Conservation (phyloP, 2,113 vertebrate genomes). For the Xiphophorus hellerii region DNA sequence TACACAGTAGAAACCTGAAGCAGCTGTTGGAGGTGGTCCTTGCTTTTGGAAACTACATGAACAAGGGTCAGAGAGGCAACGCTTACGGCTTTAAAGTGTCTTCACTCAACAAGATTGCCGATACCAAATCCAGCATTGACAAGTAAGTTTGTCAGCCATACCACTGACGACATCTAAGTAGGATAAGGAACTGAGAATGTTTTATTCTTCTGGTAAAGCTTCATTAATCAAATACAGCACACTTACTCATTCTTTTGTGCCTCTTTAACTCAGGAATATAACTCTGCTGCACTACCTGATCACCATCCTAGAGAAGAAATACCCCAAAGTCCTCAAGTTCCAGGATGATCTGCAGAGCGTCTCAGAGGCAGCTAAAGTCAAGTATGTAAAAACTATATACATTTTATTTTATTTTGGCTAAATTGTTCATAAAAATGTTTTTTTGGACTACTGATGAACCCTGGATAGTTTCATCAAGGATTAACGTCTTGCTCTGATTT, state of each 20-base stretch:
- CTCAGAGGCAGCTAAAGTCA: slow-evolving; percentile 95
- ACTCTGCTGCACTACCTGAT: slow-evolving; percentile 99
- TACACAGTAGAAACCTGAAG: slow-evolving; percentile 90
- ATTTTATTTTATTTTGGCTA: too few relatives aligned
- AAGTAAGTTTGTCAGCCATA: slow-evolving; percentile 83
- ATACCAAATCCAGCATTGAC: slow-evolving; percentile 99
- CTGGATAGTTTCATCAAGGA: too few relatives aligned
- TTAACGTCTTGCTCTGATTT: not conserved
- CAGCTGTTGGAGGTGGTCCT: slow-evolving; percentile 97
- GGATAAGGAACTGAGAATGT: not conserved
- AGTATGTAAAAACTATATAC: slow-evolving; percentile 78
- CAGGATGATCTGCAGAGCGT: slow-evolving; percentile 90
- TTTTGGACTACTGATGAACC: not conserved
- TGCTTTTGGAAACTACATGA: slow-evolving; percentile 99
- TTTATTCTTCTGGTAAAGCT: slow-evolving; percentile 1
- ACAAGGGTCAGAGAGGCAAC: slow-evolving; percentile 97
- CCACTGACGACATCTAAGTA: slow-evolving; percentile 2
- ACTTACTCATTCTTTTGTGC: slow-evolving; percentile 1
- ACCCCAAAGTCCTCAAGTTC: slow-evolving; percentile 92
- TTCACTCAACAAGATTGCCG: slow-evolving; percentile 97
- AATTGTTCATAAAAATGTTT: not conserved
- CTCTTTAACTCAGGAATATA: slow-evolving; percentile 84
- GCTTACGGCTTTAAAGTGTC: slow-evolving; percentile 97
- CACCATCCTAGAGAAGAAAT: slow-evolving; percentile 97
- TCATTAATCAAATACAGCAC: not conserved